These are phyloP conservation scores for Metridium senile DNA, from an alignment of 92 coral and sea anemone genomes.

Conservation along the genomic window DNA sequence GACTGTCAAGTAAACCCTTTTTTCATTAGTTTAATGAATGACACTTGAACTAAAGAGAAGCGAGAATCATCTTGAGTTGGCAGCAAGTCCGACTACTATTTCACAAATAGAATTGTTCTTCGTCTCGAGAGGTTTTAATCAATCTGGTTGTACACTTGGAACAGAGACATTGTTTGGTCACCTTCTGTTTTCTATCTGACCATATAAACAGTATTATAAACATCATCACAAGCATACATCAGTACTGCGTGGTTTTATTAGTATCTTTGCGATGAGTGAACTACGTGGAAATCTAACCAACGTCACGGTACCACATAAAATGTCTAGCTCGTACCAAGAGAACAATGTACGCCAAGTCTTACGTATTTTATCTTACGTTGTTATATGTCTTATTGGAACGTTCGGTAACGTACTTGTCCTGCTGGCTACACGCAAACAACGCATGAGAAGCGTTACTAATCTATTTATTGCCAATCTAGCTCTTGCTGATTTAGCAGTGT, in stretches of 20 bases:
- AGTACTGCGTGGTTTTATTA: background rate
- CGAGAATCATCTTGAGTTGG: slow-evolving; percentile 6
- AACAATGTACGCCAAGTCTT: slow-evolving; percentile 23
- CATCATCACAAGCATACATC: background rate
- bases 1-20: slow-evolving; percentile 3
- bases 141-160: too few relatives aligned
- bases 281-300: slow-evolving; percentile 5
- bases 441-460: slow-evolving; percentile 51
- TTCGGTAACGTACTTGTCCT: slow-evolving; percentile 56
- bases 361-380: slow-evolving; percentile 39
- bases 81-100: background rate
- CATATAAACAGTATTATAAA: background rate
- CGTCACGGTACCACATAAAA: background rate
- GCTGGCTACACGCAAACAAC: slow-evolving; percentile 46
- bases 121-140: slow-evolving; percentile 3
- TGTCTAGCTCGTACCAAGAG: slow-evolving; percentile 13
- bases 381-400: slow-evolving; percentile 42
- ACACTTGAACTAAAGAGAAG: slow-evolving; percentile 9
- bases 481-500: slow-evolving; percentile 60
- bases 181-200: background rate
- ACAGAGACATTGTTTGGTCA: background rate
- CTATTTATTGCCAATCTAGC: slow-evolving; percentile 59
- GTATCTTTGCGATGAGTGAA: slow-evolving; percentile 2
- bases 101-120: background rate
- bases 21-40: slow-evolving; percentile 14